Evolutionary conservation across 2,888 invertebrate genomes (phyloP), one percentile per base, ranked within the genome.

Genomic region (Drosophila neutralis): DNA sequence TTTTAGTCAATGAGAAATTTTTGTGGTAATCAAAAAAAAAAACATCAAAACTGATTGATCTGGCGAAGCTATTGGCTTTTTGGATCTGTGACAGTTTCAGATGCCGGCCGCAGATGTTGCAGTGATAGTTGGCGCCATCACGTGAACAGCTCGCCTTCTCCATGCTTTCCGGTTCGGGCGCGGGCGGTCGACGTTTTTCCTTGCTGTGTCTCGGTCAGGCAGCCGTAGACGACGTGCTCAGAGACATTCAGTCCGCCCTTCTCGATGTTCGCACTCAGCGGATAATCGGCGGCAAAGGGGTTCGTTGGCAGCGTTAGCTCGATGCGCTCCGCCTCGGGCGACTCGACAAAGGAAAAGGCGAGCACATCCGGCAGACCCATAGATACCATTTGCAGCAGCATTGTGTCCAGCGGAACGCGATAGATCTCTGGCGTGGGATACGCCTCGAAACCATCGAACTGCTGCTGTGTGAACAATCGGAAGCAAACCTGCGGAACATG

Each of bases 371-470:
- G 97, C 62, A 99, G 94, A 0, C 99, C 99, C 94, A 99, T 95
- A 0, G 98, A 96, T 62, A 98, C 96, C 98, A 99, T 98, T 91
- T 98, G 96, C 45, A 99, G 94, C 2, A 99, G 93, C 35, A 99
- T 94, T 0, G 98, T 97, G 78, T 99, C 98, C 13, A 99, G 94
- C 0, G 99, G 98, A 0, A 99, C 98, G 57, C 99, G 94, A 84
- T 97, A 97, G 38, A 99, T 96, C 94, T 99, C 99, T 0, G 99
- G 98, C 0, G 97, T 96, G 4, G 98, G 97, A 92, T 97, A 99
- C 7, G 96, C 94, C 72, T 97, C 96, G 93, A 98, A 95, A 2
- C 94, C 95, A 2, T 94, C 93, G 90, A 96, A 98, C 83, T 98
- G 97, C 76, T 96, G 95, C 89, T 98, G 97, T 0, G 97, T 95